A percentile compares a stretch with the other conserved stretches of the same genome.
phyloP scores from a whole-genome alignment of 2,797 vertebrate genomes.

The Oreochromis grahami region DNA sequence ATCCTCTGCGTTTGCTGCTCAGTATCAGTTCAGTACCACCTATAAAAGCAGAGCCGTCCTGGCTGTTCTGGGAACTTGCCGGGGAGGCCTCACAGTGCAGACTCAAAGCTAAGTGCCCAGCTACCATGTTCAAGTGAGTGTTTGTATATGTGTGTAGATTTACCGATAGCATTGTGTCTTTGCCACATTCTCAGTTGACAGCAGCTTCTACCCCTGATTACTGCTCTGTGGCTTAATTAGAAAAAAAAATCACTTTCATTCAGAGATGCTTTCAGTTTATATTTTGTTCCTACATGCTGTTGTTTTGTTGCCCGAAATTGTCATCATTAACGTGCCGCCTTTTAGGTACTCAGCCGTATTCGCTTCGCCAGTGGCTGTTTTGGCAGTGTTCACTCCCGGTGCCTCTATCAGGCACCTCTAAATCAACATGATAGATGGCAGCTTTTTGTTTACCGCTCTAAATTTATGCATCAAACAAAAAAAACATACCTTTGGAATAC shows the following conservation, averaged over 20 bases:
- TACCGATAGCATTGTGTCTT: neutral
- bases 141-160: neutral
- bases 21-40: constrained; percentile 41
- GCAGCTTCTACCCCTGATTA: neutral
- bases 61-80: constrained; percentile 20
- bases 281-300: neutral
- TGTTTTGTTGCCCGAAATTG: neutral
- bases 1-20: constrained; percentile 52
- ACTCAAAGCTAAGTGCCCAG: constrained; percentile 27
- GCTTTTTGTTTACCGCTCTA: constrained; percentile 49
- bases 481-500: constrained; percentile 66
- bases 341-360: neutral
- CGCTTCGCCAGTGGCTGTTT: constrained; percentile 8
- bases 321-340: neutral
- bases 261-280: neutral
- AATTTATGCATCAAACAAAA: constrained; percentile 48
- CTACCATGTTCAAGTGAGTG: neutral
- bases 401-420: neutral
- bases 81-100: constrained; percentile 2
- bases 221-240: neutral
- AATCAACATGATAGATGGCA: constrained; percentile 5
- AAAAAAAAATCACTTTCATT: neutral
- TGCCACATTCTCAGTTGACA: neutral
- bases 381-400: neutral
- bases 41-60: constrained; percentile 52